A percentile compares a stretch with the other conserved stretches of the same genome.
Conservation (phyloP, 1,140 invertebrate genomes). For the Pomacea maculata region DNA sequence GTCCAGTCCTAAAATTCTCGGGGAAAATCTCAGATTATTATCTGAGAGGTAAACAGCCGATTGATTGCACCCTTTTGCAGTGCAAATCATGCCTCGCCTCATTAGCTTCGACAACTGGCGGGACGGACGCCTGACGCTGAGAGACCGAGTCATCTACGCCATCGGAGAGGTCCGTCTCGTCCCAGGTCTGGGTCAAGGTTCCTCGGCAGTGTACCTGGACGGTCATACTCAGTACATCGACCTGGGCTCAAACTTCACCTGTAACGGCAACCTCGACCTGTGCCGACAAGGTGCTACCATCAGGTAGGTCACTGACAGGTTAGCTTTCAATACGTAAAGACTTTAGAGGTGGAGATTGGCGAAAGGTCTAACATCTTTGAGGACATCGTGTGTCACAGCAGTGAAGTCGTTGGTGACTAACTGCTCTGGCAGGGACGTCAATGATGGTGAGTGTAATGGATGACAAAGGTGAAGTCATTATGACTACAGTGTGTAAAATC, state of each 20-base stretch:
- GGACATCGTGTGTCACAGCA: too few relatives aligned
- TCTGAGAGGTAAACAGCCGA: too few relatives aligned
- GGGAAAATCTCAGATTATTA: too few relatives aligned
- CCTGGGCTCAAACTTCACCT: conserved; percentile 31
- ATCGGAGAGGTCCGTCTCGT: conserved; percentile 15
- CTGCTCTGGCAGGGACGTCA: too few relatives aligned
- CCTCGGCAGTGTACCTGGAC: conserved; percentile 21
- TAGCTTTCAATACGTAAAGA: too few relatives aligned
- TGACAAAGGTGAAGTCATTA: too few relatives aligned
- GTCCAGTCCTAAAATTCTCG: not conserved
- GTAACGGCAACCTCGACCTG: conserved; percentile 48
- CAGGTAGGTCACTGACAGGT: conserved; percentile 21
- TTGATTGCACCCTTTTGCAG: conserved; percentile 5
- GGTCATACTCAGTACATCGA: conserved; percentile 26
- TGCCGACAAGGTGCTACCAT: conserved; percentile 56
- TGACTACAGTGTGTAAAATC: too few relatives aligned
- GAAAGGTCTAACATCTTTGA: too few relatives aligned
- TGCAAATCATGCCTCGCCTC: conserved; percentile 22
- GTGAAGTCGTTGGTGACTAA: too few relatives aligned
- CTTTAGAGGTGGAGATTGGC: too few relatives aligned
- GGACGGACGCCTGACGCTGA: conserved; percentile 13
- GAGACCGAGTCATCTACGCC: conserved; percentile 16
- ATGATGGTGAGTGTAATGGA: too few relatives aligned
- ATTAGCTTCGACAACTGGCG: conserved; percentile 27
- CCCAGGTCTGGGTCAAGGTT: conserved; percentile 12